phyloP scores from a whole-genome alignment of 2,797 vertebrate species.

The Siniperca obscura region DNA sequence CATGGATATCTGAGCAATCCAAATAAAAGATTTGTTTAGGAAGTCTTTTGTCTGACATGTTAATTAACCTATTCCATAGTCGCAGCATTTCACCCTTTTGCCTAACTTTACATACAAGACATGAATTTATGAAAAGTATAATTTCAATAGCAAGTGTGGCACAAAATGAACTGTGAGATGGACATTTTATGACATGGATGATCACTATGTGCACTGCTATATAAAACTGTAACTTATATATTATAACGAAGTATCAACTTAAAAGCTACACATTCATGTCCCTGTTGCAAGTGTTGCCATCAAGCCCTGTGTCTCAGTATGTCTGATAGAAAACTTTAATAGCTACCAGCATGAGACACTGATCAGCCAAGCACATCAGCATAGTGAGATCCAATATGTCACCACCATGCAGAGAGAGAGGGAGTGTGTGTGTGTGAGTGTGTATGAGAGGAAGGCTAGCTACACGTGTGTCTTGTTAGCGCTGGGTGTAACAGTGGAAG shows the following conservation, averaged over 20 bases:
- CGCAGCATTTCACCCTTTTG: too few species aligned
- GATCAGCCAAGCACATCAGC: conserved; percentile 77
- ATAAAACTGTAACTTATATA: conserved; percentile 19
- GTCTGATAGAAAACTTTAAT: conserved; percentile 73
- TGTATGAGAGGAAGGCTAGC: neutral
- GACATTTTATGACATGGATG: neutral
- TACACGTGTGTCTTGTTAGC: conserved; percentile 66
- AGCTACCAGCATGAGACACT: conserved; percentile 72
- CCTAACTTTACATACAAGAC: too few species aligned
- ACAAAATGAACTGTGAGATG: neutral
- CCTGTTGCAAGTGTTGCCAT: conserved; percentile 54
- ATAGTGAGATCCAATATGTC: conserved; percentile 76
- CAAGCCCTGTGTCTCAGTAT: conserved; percentile 60
- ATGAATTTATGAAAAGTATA: neutral
- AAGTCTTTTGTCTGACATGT: too few species aligned
- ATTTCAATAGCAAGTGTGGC: neutral
- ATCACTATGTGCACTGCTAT: neutral
- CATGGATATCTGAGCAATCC: too few species aligned
- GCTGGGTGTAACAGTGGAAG: conserved; percentile 62
- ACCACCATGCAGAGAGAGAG: conserved; percentile 62
- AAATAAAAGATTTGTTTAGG: too few species aligned
- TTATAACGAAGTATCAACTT: conserved; percentile 27
- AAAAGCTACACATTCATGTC: conserved; percentile 42
- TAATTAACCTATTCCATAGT: too few species aligned
- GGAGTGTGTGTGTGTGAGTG: conserved; percentile 17